Conservation (phyloP, 2,888 invertebrate species). For the Pseudanteris insignis region DNA sequence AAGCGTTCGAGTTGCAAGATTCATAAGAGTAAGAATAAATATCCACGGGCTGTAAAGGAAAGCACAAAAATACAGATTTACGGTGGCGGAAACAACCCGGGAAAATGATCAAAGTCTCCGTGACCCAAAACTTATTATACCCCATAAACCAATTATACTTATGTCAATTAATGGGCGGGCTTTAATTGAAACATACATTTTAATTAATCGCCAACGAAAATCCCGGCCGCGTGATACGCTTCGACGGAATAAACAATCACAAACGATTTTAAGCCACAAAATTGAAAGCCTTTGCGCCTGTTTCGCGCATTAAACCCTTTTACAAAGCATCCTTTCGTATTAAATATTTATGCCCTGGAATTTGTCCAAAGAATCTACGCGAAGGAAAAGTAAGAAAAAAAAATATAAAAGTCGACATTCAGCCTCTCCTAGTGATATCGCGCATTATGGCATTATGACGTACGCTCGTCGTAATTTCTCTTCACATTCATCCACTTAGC, state of each 20-base stretch:
- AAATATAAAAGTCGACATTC: too few relatives aligned
- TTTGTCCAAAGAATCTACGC: slow-evolving; percentile 9
- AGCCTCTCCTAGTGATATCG: too few relatives aligned
- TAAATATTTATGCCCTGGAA: slow-evolving; percentile 12
- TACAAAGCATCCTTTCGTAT: slow-evolving; percentile 2
- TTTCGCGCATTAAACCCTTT: slow-evolving; percentile 5
- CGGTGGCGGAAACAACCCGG: not conserved
- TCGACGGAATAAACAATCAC: slow-evolving; percentile 14
- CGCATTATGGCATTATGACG: slow-evolving; percentile 16
- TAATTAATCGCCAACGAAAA: slow-evolving; percentile 1
- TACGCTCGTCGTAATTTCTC: slow-evolving; percentile 22
- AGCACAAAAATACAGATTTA: slow-evolving; percentile 5
- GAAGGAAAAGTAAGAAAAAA: too few relatives aligned
- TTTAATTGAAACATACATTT: too few relatives aligned
- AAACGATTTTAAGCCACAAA: slow-evolving; percentile 10
- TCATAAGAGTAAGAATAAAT: not conserved
- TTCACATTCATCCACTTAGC: slow-evolving; percentile 28
- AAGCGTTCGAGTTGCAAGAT: not conserved
- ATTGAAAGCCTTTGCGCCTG: slow-evolving; percentile 4
- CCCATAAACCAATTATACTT: slow-evolving; percentile 15
- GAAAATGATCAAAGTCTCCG: slow-evolving; percentile 13
- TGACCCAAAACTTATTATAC: slow-evolving; percentile 21
- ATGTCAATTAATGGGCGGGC: slow-evolving; percentile 21
- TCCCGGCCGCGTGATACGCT: too few relatives aligned
- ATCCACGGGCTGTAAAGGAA: not conserved